A percentile compares a stretch with the other conserved stretches of the same genome.
Conservation (phyloP, 2,113 vertebrate genomes). For the Ceyx margarethae region DNA sequence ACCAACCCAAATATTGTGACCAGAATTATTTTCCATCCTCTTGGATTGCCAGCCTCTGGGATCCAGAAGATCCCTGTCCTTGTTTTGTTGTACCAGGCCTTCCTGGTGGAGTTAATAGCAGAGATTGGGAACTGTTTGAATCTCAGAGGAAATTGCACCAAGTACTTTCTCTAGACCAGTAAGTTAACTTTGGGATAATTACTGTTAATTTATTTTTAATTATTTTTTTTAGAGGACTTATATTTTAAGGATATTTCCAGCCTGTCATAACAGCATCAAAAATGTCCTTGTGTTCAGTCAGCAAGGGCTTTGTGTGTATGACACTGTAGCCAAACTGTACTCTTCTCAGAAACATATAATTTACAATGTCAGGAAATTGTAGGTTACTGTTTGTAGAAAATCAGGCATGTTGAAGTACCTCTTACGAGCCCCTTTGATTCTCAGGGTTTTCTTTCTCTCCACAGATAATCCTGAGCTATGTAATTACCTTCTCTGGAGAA, state of each 20-base stretch:
- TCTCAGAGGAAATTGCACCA: neutral
- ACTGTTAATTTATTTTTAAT: neutral
- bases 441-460: neutral
- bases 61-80: neutral
- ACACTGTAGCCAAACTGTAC: neutral
- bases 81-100: neutral
- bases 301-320: neutral
- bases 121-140: neutral
- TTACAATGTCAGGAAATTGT: conserved; percentile 37
- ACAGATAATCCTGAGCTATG: neutral
- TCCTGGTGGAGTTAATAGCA: neutral
- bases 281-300: neutral
- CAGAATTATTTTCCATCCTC: neutral
- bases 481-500: neutral
- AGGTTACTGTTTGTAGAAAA: neutral
- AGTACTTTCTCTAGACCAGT: neutral
- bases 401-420: neutral
- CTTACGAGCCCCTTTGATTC: neutral
- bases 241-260: neutral
- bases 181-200: neutral
- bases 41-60: neutral
- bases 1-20: neutral
- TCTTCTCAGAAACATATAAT: conserved; percentile 14
- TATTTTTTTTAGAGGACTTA: neutral
- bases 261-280: neutral